These are phyloP conservation scores for Seira musarum DNA, from an alignment of 2,888 invertebrate species.

Conservation along the genomic window DNA sequence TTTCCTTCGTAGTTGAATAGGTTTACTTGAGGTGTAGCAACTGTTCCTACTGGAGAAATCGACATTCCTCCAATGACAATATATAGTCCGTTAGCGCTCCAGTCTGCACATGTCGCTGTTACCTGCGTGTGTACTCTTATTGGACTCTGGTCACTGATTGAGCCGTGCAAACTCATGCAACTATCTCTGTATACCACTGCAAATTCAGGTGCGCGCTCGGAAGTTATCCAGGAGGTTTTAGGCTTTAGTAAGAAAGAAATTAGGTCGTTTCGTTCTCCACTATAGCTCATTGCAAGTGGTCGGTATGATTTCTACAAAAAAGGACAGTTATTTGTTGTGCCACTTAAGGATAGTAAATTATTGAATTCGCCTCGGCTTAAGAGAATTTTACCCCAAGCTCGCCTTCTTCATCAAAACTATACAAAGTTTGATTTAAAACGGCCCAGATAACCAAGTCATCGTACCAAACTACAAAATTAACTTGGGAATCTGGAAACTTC, in stretches of 20 bases:
- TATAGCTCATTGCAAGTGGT: constrained; percentile 2
- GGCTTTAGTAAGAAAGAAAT: constrained; percentile 34
- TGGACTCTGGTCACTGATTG: constrained; percentile 5
- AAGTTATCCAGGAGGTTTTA: constrained; percentile 33
- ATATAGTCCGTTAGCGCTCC: constrained; percentile 50
- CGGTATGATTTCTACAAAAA: constrained; percentile 27
- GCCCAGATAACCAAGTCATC: constrained; percentile 30
- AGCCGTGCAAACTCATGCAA: constrained; percentile 32
- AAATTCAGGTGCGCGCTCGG: constrained; percentile 24
- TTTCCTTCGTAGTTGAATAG: constrained; percentile 51
- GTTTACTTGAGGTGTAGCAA: constrained; percentile 29
- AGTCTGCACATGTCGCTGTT: constrained; percentile 36
- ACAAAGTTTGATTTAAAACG: constrained; percentile 17
- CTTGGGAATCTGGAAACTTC: not conserved
- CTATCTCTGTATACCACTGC: constrained; percentile 34
- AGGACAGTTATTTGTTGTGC: too few species aligned
- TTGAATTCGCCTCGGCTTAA: too few species aligned
- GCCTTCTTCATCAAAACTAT: constrained; percentile 24
- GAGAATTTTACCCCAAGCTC: constrained; percentile 41
- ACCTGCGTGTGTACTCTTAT: constrained; percentile 35
- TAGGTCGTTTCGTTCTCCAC: constrained; percentile 16
- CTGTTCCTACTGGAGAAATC: not conserved
- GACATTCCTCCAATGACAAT: constrained; percentile 36
- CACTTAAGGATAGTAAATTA: too few species aligned
- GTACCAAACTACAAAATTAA: constrained; percentile 28